Evolutionary conservation across 1,140 invertebrate species (phyloP), one percentile per base, ranked within the genome.

Genomic region (Ostrea edulis): DNA sequence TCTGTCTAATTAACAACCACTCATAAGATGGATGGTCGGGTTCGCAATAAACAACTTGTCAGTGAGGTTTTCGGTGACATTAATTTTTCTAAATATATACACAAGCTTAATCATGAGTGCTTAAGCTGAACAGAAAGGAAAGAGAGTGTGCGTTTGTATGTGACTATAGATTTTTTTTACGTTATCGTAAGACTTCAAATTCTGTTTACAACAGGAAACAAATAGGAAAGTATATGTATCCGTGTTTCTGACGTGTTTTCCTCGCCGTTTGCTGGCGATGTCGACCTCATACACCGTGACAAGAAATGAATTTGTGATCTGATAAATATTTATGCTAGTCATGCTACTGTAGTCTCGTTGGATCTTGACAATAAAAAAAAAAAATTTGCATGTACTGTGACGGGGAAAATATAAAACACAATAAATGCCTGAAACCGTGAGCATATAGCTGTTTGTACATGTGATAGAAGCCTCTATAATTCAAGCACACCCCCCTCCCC

Each of bases 171-270:
- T 77, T 77, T 35, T 62, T 77, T 25, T n/a, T 17, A 62, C 55
- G 5, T 62, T 17, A 62, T 62, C 55, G 55, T 20, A 62, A 62
- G n/a, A 77, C 68, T 77, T 77, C 7, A 35, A 14, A 77, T 29
- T 29, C 35, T 77, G 68, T 77, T 77, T 77, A 77, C 68, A 77
- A 77, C 25, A 77, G 68, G 68, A 77, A 77, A 77, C 25, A 77
- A 7, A 29, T 25, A 29, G 68, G 68, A 77, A 77, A 77, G 68
- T 77, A 77, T 71, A 12, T 71, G 65, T 71, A 71, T 71, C 65
- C 65, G 65, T 25, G 68, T 25, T 25, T 77, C 29, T 77, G 68
- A 77, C 68, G 29, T 25, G 14, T 35, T 77, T 77, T 77, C 68
- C 68, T 77, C 25, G 68, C 68, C 17, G 68, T 77, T 77, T 77